Conservation (phyloP, 2,888 invertebrate genomes). For the Eupithecia pulchellata region DNA sequence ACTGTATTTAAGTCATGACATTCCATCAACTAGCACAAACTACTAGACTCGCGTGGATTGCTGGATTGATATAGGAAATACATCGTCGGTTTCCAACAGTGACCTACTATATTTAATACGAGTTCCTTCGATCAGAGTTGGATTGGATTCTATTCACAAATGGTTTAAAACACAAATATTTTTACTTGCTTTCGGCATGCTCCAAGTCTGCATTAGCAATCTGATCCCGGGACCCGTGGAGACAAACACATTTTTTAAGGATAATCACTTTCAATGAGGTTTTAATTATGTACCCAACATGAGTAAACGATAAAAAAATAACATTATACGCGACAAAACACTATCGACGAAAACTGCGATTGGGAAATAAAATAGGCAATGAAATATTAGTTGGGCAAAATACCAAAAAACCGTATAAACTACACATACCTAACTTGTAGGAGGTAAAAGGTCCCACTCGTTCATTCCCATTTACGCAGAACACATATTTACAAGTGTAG, state of each 20-base stretch:
- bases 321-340: no score
- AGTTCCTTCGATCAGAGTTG: no score
- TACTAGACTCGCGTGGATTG: slow-evolving; percentile 16
- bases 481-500: neutral
- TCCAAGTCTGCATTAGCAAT: no score
- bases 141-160: slow-evolving; percentile 25
- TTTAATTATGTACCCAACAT: neutral
- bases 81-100: slow-evolving; percentile 15
- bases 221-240: no score
- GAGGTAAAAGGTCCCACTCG: neutral
- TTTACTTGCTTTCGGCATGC: neutral
- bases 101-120: slow-evolving; percentile 22
- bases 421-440: no score
- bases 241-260: neutral
- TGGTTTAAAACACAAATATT: neutral
- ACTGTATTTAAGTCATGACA: neutral
- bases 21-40: neutral
- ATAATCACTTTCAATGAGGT: neutral
- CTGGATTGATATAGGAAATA: slow-evolving; percentile 10
- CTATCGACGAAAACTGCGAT: neutral
- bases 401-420: no score
- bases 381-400: neutral
- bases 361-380: neutral
- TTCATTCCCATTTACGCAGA: neutral
- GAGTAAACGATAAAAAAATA: neutral